Evolutionary conservation across 1,140 invertebrate genomes (phyloP), one percentile per base, ranked within the genome.

Genomic region (Cyrtorhinus lividipennis): DNA sequence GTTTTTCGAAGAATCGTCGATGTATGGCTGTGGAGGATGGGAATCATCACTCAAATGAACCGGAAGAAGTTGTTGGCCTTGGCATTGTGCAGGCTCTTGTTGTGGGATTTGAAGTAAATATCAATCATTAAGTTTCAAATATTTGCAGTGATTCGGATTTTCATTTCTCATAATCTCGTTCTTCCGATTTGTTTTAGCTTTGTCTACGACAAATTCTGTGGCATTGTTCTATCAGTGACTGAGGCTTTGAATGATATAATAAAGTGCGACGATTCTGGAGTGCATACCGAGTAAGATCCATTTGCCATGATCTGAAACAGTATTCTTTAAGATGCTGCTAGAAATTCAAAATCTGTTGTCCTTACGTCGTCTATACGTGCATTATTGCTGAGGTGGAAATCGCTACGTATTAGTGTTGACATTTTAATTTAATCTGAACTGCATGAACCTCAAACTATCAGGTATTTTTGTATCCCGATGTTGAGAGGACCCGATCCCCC

Each of bases 241-340:
- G 88, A 93, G 76, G 83, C 88, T 5, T 74, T 96, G 45, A 89
- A 92, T 75, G 92, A 96, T 72, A 82, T 95, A 56, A 85, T 82
- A 70, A 83, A 81, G 69, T 79, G 77, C 58, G 86, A 89, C 68
- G 84, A 88, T 15, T 80, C 77, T 65, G 82, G 82, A 15, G 72
- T 72, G 67, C 79, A 79, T 68, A 72, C 82, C 48, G 85, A 88
- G 85, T 88, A 77, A 84, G 83, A 78, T 38, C 44, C 63, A 3
- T 25, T 56, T 58, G 23, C 5, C 30, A 38, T 38, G 15, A 38
- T 15, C 15, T 38, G 30, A 38, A n/a, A n/a, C n/a, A n/a, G n/a
- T n/a, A n/a, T n/a, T n/a, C n/a, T n/a, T n/a, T n/a, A n/a, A n/a
- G n/a, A n/a, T n/a, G n/a, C n/a, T n/a, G n/a, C n/a, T n/a, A n/a